These are phyloP conservation scores for Pseudochirops corinnae DNA, from an alignment of 2,797 vertebrate species.

Conservation along the genomic window DNA sequence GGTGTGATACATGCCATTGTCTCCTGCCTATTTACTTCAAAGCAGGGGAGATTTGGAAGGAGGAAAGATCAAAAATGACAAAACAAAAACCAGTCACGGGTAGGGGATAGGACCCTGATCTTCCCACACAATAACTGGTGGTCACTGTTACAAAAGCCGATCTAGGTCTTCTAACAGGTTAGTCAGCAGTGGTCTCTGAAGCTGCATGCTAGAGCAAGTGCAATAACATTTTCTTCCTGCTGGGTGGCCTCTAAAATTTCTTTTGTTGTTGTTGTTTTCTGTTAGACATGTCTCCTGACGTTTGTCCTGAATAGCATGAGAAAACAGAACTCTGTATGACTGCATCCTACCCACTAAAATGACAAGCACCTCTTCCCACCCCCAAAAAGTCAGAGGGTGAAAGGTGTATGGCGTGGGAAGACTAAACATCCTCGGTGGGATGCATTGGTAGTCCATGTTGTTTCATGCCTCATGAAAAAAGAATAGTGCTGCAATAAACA, in stretches of 20 bases:
- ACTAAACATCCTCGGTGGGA: slow-evolving; percentile 45
- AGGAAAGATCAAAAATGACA: slow-evolving; percentile 49
- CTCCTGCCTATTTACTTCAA: not conserved
- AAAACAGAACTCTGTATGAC: slow-evolving; percentile 66
- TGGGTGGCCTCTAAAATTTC: slow-evolving; percentile 54
- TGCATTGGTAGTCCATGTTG: not conserved
- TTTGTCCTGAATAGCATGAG: slow-evolving; percentile 57
- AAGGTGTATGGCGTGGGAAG: slow-evolving; percentile 10
- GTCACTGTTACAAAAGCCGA: not conserved
- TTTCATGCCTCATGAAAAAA: slow-evolving; percentile 50
- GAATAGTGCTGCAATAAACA: slow-evolving; percentile 36
- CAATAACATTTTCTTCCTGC: not conserved
- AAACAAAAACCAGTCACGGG: not conserved
- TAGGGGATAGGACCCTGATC: not conserved
- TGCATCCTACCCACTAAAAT: slow-evolving; percentile 36
- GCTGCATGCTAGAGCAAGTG: fast-evolving
- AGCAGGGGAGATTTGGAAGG: slow-evolving; percentile 30
- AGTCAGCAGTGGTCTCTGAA: slow-evolving; percentile 13
- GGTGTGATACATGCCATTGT: not conserved
- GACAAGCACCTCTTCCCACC: slow-evolving; percentile 43
- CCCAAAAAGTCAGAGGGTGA: slow-evolving; percentile 39
- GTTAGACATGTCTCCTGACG: slow-evolving; percentile 53
- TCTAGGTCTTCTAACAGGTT: not conserved
- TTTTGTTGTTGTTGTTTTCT: slow-evolving; percentile 47
- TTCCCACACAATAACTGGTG: not conserved